Conservation (phyloP, 2,888 invertebrate species). For the Melangyna quadrimaculata region DNA sequence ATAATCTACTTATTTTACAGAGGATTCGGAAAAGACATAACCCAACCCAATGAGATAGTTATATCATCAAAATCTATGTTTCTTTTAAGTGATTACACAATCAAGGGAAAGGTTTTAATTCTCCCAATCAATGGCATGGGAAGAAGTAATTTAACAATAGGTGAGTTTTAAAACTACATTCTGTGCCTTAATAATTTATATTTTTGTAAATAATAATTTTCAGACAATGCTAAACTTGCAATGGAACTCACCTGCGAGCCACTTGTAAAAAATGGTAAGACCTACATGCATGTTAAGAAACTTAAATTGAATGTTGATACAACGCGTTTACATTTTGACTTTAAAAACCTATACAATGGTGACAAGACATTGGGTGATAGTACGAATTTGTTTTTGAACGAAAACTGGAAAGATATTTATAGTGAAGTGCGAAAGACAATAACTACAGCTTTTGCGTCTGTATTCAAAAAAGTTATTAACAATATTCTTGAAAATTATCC, state of each 20-base stretch:
- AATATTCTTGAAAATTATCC: not conserved
- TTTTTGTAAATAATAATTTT: not conserved
- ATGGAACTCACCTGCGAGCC: conserved; percentile 59
- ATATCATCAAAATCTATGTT: conserved; percentile 36
- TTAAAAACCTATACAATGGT: conserved; percentile 81
- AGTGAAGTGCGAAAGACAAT: conserved; percentile 77
- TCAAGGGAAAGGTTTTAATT: conserved; percentile 78
- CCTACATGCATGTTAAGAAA: conserved; percentile 71
- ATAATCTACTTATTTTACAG: conserved; percentile 42
- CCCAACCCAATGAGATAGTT: conserved; percentile 70
- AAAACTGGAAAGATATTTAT: conserved; percentile 79
- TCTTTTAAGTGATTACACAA: conserved; percentile 74
- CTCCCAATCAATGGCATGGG: conserved; percentile 78
- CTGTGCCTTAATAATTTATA: not conserved
- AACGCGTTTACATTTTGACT: conserved; percentile 73
- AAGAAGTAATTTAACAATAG: conserved; percentile 73
- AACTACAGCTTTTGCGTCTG: conserved; percentile 74
- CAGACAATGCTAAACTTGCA: conserved; percentile 65
- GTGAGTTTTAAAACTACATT: conserved; percentile 50
- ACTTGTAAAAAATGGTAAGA: conserved; percentile 63
- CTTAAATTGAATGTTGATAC: conserved; percentile 56
- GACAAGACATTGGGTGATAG: conserved; percentile 79
- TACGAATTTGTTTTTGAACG: conserved; percentile 79
- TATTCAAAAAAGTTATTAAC: not conserved
- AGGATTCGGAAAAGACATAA: conserved; percentile 74